Evolutionary conservation across 2,113 vertebrate genomes (phyloP).

Genomic region (Callorhinus ursinus): DNA sequence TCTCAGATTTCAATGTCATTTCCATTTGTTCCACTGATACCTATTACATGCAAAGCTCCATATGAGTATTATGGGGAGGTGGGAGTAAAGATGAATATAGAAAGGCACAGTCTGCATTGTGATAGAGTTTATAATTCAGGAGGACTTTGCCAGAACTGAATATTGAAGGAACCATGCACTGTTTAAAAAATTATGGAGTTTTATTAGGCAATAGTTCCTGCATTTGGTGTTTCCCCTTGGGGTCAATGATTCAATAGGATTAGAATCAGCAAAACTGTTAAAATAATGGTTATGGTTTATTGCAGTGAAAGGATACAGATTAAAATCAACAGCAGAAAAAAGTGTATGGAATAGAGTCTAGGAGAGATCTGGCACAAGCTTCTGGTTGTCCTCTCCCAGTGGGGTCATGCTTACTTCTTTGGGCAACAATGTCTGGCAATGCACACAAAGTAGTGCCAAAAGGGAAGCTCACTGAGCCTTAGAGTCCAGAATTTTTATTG

Average conservation of each 20-base stretch:
- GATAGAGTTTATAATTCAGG: slow-evolving; percentile 11
- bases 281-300: not conserved
- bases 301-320: not conserved
- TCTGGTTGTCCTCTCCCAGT: not conserved
- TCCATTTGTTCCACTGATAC: not conserved
- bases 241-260: not conserved
- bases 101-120: not conserved
- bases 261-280: not conserved
- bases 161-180: not conserved
- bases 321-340: not conserved
- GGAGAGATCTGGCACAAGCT: not conserved
- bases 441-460: not conserved
- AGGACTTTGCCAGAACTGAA: slow-evolving; percentile 8
- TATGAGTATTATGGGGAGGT: not conserved
- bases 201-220: not conserved
- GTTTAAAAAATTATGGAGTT: not conserved
- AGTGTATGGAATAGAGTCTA: not conserved
- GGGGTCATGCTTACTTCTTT: not conserved
- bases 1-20: not conserved
- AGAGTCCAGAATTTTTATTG: not conserved
- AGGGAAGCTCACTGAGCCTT: not conserved
- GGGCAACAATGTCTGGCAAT: not conserved
- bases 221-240: not conserved
- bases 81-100: not conserved
- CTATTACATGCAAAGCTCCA: not conserved